phyloP scores from a whole-genome alignment of 1,140 invertebrate species.

The Drosophila triauraria region DNA sequence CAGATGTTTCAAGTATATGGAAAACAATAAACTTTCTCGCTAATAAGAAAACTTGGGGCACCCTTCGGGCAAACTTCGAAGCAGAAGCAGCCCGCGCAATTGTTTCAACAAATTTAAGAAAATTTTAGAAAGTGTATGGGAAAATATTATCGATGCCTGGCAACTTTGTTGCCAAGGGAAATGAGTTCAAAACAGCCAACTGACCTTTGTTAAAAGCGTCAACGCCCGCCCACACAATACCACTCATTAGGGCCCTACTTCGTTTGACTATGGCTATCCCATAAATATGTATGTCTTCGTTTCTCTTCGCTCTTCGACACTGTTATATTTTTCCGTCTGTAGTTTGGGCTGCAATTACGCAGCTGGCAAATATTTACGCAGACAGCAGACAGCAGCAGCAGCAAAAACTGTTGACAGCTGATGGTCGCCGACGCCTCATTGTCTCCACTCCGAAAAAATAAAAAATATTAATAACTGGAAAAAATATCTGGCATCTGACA shows the following conservation, averaged over 20 bases:
- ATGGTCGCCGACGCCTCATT: slow-evolving; percentile 37
- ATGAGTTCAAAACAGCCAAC: slow-evolving; percentile 9
- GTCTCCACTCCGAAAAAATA: slow-evolving; percentile 30
- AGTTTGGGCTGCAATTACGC: slow-evolving; percentile 59
- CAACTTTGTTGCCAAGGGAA: neutral
- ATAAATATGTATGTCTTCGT: slow-evolving; percentile 23
- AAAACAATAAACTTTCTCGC: slow-evolving; percentile 36
- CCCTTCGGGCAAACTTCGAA: slow-evolving; percentile 3
- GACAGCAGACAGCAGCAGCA: slow-evolving; percentile 53
- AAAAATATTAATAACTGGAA: slow-evolving; percentile 40
- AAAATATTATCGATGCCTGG: slow-evolving; percentile 16
- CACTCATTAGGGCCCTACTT: slow-evolving; percentile 42
- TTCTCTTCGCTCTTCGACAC: slow-evolving; percentile 13
- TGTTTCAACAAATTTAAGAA: slow-evolving; percentile 4
- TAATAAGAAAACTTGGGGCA: slow-evolving; percentile 32
- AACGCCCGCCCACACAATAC: slow-evolving; percentile 38
- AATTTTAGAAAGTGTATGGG: slow-evolving; percentile 16
- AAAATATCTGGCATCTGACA: slow-evolving; percentile 47
- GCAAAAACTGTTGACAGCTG: slow-evolving; percentile 57
- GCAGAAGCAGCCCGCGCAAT: slow-evolving; percentile 10
- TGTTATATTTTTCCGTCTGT: slow-evolving; percentile 15
- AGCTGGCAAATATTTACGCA: slow-evolving; percentile 61
- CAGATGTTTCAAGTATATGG: slow-evolving; percentile 25
- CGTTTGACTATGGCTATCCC: slow-evolving; percentile 25
- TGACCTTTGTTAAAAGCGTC: slow-evolving; percentile 37